Percentiles rank a stretch among this genome's conserved stretches.
Conservation (phyloP, 2,113 vertebrate genomes). For the Oreotragus oreotragus region DNA sequence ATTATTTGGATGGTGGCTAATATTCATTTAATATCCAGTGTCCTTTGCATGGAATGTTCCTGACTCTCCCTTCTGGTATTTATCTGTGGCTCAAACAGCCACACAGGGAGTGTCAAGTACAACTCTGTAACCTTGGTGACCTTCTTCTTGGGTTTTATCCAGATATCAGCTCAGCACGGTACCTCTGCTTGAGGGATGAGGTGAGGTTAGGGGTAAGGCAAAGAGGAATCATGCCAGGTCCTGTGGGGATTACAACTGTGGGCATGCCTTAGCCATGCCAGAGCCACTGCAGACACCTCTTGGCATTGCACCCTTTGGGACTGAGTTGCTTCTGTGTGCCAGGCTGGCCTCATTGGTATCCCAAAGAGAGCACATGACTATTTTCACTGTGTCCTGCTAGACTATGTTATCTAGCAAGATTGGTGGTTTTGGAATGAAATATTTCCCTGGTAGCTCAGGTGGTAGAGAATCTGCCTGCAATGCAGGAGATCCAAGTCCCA, state of each 20-base stretch:
- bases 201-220: not conserved
- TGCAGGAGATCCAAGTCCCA: not conserved
- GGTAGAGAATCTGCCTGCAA: not conserved
- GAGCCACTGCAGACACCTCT: not conserved
- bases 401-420: not conserved
- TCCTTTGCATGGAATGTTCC: not conserved
- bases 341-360: not conserved
- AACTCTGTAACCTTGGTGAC: not conserved
- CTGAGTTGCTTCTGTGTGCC: not conserved
- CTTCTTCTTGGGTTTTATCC: slow-evolving; percentile 5
- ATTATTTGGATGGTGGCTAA: not conserved
- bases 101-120: not conserved
- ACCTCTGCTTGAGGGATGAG: not conserved
- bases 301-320: not conserved
- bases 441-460: not conserved
- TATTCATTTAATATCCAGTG: not conserved
- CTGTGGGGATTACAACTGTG: not conserved
- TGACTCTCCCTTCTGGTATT: not conserved
- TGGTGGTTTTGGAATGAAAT: not conserved
- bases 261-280: not conserved
- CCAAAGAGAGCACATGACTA: not conserved
- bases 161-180: not conserved
- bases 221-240: not conserved
- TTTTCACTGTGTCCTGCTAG: not conserved
- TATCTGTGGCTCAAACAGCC: not conserved